Evolutionary conservation across 2,888 invertebrate genomes (phyloP).

Genomic region (Pyrrhosoma nymphula): DNA sequence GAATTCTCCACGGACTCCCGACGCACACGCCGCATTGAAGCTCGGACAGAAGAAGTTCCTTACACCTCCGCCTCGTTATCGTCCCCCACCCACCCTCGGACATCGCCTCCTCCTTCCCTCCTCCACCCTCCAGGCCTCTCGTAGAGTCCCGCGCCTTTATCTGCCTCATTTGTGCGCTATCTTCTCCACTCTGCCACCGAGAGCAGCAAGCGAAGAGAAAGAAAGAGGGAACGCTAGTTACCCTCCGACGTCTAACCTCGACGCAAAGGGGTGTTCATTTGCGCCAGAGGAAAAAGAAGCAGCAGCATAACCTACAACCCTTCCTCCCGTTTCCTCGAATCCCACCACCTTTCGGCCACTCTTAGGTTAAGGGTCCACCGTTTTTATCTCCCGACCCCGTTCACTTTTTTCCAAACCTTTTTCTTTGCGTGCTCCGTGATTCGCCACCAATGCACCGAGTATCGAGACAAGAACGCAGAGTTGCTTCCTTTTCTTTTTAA

Average conservation of each 20-base stretch:
- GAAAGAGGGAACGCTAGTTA: background rate
- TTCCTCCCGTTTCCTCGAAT: background rate
- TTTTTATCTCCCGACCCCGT: conserved; percentile 3
- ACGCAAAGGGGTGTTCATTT: conserved; percentile 50
- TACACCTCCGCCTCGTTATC: background rate
- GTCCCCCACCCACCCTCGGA: background rate
- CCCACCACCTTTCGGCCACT: background rate
- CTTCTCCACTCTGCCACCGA: conserved; percentile 32
- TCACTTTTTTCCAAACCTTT: background rate
- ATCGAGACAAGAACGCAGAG: background rate
- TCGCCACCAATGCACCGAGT: background rate
- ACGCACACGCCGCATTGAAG: background rate
- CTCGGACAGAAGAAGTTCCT: background rate
- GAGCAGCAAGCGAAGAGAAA: background rate
- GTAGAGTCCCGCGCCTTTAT: background rate
- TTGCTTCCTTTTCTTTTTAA: background rate
- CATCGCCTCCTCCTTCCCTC: background rate
- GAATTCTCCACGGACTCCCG: background rate
- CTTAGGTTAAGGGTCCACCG: background rate
- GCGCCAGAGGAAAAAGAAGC: conserved; percentile 20
- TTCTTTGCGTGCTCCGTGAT: background rate
- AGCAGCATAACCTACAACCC: background rate
- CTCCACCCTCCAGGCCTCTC: background rate
- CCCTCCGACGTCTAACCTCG: background rate
- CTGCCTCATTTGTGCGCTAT: conserved; percentile 64